phyloP scores from a whole-genome alignment of 2,888 invertebrate species.

The Macrophya alboannulata region DNA sequence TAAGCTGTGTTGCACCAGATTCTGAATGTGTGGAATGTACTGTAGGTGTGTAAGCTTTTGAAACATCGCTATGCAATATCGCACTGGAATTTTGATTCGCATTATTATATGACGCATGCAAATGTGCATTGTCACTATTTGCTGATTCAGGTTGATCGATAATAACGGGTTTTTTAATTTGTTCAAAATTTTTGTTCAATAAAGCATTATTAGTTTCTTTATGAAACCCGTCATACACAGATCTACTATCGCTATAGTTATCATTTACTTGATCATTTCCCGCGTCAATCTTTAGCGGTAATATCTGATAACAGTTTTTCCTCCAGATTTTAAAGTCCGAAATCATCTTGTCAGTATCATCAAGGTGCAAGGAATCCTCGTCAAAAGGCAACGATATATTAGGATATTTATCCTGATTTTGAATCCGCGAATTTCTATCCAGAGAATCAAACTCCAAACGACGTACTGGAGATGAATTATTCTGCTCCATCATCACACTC shows the following conservation, averaged over 20 bases:
- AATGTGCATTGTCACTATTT: conserved; percentile 32
- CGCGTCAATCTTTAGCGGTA: conserved; percentile 52
- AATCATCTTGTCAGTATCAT: conserved; percentile 69
- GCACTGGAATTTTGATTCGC: conserved; percentile 1
- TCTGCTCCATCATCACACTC: background rate
- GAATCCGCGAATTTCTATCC: conserved; percentile 58
- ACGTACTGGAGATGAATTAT: conserved; percentile 43
- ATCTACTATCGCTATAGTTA: conserved; percentile 1
- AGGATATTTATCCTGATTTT: conserved; percentile 60
- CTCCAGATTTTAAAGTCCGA: conserved; percentile 71
- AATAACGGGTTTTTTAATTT: background rate
- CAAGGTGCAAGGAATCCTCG: conserved; percentile 66
- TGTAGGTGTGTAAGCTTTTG: conserved; percentile 19
- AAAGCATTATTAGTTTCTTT: conserved; percentile 22
- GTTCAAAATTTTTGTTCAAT: conserved; percentile 1
- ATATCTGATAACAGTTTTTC: conserved; percentile 58
- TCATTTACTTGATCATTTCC: conserved; percentile 55
- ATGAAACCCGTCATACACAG: background rate
- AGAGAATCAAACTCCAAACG: conserved; percentile 64
- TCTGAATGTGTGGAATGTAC: conserved; percentile 33
- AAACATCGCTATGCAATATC: conserved; percentile 12
- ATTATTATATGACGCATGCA: conserved; percentile 12
- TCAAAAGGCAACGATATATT: conserved; percentile 68
- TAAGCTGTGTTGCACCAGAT: conserved; percentile 4
- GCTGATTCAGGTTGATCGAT: background rate